phyloP scores from a whole-genome alignment of 2,797 vertebrate genomes.

The Pangasius mekongensis region DNA sequence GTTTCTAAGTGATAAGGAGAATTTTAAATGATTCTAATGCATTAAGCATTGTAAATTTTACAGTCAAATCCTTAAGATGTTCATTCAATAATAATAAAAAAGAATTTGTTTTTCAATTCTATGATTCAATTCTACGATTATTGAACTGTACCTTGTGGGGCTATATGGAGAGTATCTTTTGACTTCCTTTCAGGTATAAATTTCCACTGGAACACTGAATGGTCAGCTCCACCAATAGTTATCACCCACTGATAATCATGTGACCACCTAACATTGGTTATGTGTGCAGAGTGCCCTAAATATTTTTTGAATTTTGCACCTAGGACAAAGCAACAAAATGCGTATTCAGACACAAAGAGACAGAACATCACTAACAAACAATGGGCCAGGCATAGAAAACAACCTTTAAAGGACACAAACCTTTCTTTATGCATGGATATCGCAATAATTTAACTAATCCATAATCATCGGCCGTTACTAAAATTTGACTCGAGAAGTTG shows the following conservation, averaged over 20 bases:
- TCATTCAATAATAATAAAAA: neutral
- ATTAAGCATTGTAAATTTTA: neutral
- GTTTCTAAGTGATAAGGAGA: neutral
- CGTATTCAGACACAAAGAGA: constrained; percentile 40
- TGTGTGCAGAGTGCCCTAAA: constrained; percentile 95
- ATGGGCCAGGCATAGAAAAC: neutral
- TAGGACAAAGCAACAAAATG: constrained; percentile 64
- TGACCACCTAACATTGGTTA: constrained; percentile 96
- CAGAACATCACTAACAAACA: constrained; percentile 3
- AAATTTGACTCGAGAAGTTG: constrained; percentile 93
- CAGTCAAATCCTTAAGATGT: neutral
- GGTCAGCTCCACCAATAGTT: constrained; percentile 96
- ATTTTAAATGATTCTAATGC: neutral
- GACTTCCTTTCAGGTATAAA: constrained; percentile 94
- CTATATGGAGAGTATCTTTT: constrained; percentile 92
- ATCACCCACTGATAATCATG: constrained; percentile 99
- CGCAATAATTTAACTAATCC: constrained; percentile 95
- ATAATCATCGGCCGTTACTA: constrained; percentile 96
- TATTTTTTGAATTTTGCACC: constrained; percentile 98
- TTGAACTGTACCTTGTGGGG: constrained; percentile 86
- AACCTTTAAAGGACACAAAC: constrained; percentile 65
- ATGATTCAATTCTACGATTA: neutral
- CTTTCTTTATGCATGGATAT: constrained; percentile 96
- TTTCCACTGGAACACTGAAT: constrained; percentile 99
- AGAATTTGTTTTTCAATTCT: neutral